Evolutionary conservation across 2,113 vertebrate genomes (phyloP).

Genomic region (Ariopsis seemanni): DNA sequence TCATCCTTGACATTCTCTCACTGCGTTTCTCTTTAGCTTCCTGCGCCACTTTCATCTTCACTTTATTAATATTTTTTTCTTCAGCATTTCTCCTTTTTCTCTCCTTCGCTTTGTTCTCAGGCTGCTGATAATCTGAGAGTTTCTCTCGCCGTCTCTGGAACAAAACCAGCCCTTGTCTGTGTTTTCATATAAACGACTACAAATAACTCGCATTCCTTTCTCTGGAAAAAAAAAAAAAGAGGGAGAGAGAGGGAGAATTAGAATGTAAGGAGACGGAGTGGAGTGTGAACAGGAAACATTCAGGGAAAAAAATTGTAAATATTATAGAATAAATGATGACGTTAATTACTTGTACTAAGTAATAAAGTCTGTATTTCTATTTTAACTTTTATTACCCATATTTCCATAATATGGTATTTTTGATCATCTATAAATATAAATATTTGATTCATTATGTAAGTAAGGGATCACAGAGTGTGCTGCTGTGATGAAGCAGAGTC

Average conservation of each 20-base stretch:
- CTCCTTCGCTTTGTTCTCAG: neutral
- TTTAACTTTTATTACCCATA: neutral
- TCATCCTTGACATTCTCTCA: neutral
- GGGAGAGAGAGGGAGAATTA: neutral
- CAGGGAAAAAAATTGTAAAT: neutral
- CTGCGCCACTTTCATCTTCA: neutral
- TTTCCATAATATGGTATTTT: neutral
- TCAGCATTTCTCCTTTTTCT: neutral
- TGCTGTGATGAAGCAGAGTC: too few relatives aligned
- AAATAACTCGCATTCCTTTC: conserved; percentile 8
- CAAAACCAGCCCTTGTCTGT: neutral
- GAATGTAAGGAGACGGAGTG: neutral
- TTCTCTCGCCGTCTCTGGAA: neutral
- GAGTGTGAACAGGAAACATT: neutral
- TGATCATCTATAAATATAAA: too few relatives aligned
- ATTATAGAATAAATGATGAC: neutral
- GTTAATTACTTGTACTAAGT: too few relatives aligned
- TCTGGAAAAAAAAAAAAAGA: neutral
- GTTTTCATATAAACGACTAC: neutral
- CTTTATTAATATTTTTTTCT: neutral
- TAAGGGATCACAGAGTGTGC: neutral
- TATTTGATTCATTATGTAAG: neutral
- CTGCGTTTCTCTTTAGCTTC: neutral
- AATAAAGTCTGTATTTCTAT: neutral
- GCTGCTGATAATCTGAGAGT: neutral